These are phyloP conservation scores for Ellobium chinense DNA, from an alignment of 2,888 invertebrate genomes.

Conservation along the genomic window DNA sequence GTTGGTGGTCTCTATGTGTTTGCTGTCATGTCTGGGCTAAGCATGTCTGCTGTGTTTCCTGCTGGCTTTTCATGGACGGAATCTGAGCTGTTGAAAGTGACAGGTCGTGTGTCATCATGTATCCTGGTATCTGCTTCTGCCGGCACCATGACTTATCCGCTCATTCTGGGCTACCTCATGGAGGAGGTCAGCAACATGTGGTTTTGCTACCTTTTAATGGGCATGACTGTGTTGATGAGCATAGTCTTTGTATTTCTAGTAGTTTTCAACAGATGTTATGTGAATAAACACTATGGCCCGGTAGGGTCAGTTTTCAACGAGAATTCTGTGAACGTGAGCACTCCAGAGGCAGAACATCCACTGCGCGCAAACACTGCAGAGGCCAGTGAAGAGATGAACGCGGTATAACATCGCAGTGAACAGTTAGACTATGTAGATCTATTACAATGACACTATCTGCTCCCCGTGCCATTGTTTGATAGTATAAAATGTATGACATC, in stretches of 20 bases:
- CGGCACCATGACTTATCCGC: constrained; percentile 14
- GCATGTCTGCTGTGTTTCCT: constrained; percentile 37
- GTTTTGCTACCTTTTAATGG: constrained; percentile 26
- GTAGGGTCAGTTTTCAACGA: too few relatives aligned
- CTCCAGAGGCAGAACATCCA: too few relatives aligned
- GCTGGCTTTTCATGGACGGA: constrained; percentile 37
- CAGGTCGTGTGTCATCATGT: constrained; percentile 21
- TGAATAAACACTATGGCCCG: not conserved
- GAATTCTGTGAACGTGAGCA: too few relatives aligned
- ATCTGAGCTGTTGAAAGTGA: constrained; percentile 30
- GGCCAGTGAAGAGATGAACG: too few relatives aligned
- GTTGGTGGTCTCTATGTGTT: constrained; percentile 6
- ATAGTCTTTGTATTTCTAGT: not conserved
- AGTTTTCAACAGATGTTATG: not conserved
- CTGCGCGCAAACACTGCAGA: too few relatives aligned
- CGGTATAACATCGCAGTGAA: too few relatives aligned
- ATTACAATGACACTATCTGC: too few relatives aligned
- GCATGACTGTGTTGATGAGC: not conserved
- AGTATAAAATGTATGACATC: too few relatives aligned
- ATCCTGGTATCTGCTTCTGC: constrained; percentile 12
- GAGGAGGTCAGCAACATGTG: constrained; percentile 29
- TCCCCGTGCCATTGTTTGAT: too few relatives aligned
- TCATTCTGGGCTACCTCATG: constrained; percentile 20
- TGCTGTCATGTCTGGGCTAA: constrained; percentile 7
- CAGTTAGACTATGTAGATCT: too few relatives aligned